Evolutionary conservation across 2,113 vertebrate species (phyloP), one percentile per base, ranked within the genome.

Genomic region (Rhinopomastus cyanomelas): DNA sequence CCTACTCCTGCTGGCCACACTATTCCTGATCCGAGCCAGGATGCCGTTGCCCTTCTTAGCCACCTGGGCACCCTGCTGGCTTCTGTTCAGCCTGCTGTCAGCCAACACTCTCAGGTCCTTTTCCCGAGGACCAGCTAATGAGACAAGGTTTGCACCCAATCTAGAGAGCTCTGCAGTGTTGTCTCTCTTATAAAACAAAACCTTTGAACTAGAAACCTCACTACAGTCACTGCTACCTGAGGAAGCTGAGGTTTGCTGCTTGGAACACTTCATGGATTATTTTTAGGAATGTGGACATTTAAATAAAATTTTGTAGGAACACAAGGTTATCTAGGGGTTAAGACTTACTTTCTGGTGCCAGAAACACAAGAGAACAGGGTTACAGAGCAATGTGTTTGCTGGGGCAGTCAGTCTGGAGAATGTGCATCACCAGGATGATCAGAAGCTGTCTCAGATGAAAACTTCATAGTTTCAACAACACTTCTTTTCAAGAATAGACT

Each of bases 311-410:
- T 53, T 75, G 19, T 42, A 78, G 73, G 39, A 26, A 89, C 73
- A 94, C 22, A 65, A 77, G 72, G 73, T 90, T 95, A 93, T 87
- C 72, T 82, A 92, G 82, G 72, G 79, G 83, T n/a, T 86, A 92
- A 75, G 88, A 87, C 14, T 79, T 79, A 71, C 48, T 77, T 92
- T 83, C 88, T 68, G n/a, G 49, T 75, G 46, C 65, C 46, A 81
- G 53, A 84, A 81, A 73, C 39, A 80, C 0, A 4, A 37, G 30
- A 69, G n/a, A 77, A 80, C 85, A 83, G n/a, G 25, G 80, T 69
- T 13, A 48, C 6, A 72, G 49, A 81, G 81, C 25, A 72, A 71
- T 4, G 3, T 36, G 26, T 64, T 73, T 64, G 67, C 27, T 42
- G 30, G 19, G 6, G n/a, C 3, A 59, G 46, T 59, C 37, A 53